phyloP scores from a whole-genome alignment of 2,797 vertebrate species.

The Botia kubotai region DNA sequence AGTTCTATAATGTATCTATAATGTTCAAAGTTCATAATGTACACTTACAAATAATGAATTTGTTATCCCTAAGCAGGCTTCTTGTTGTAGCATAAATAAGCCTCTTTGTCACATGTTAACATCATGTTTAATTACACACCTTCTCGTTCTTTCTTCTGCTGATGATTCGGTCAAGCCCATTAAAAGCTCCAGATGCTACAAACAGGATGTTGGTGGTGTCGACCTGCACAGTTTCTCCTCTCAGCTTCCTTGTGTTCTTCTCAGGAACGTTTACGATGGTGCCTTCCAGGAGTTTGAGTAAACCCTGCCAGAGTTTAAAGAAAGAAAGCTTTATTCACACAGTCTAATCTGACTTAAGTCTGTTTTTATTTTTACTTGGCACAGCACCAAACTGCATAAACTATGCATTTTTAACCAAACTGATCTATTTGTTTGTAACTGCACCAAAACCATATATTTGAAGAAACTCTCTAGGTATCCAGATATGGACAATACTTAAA shows the following conservation, averaged over 20 bases:
- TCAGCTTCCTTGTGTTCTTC: slow-evolving; percentile 96
- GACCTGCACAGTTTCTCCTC: slow-evolving; percentile 96
- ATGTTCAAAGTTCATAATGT: background rate
- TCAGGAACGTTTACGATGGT: slow-evolving; percentile 97
- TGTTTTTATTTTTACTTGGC: background rate
- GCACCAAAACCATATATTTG: too few species aligned
- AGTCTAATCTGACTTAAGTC: background rate
- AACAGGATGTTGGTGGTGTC: slow-evolving; percentile 98
- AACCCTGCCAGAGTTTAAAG: slow-evolving; percentile 78
- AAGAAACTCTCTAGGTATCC: too few species aligned
- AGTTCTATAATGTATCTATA: background rate
- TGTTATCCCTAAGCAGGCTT: background rate
- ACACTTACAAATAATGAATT: background rate
- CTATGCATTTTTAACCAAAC: too few species aligned
- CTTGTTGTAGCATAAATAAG: background rate
- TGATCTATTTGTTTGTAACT: too few species aligned
- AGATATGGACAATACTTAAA: too few species aligned
- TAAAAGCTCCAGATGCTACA: slow-evolving; percentile 97
- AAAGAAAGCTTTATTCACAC: background rate
- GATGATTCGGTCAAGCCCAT: slow-evolving; percentile 96
- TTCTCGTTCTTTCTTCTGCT: slow-evolving; percentile 99
- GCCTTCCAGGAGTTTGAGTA: slow-evolving; percentile 95
- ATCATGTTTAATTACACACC: slow-evolving; percentile 69
- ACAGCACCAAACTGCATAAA: background rate
- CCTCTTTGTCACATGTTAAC: too few species aligned